These are phyloP conservation scores for Pandemis heparana DNA, from an alignment of 2,888 invertebrate genomes.

Conservation along the genomic window DNA sequence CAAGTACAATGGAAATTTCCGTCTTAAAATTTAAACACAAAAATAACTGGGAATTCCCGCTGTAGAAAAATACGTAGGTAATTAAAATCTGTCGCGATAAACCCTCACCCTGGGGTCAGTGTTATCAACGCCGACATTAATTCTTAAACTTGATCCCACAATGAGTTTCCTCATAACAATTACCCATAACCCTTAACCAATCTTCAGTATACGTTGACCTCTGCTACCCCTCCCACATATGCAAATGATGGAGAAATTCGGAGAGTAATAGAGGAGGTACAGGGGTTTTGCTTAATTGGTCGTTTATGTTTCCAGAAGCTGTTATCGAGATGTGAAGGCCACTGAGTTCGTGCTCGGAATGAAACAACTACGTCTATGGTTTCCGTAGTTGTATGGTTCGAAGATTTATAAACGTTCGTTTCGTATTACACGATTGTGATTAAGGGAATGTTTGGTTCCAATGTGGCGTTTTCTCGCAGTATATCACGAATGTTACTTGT, in stretches of 20 bases:
- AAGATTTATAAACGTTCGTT: constrained; percentile 13
- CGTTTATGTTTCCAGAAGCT: constrained; percentile 52
- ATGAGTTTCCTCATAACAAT: constrained; percentile 37
- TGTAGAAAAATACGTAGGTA: neutral
- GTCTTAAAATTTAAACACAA: neutral
- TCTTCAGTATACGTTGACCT: constrained; percentile 34
- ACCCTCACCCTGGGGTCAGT: constrained; percentile 15
- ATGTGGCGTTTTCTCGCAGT: neutral
- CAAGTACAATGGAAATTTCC: too few species aligned
- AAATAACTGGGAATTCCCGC: neutral
- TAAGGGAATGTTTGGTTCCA: neutral
- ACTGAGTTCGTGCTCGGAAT: constrained; percentile 63
- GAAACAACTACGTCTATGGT: constrained; percentile 51
- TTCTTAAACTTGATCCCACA: constrained; percentile 38
- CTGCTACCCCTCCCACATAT: neutral
- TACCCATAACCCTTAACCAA: constrained; percentile 34
- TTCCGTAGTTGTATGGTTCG: constrained; percentile 4
- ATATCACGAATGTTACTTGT: neutral
- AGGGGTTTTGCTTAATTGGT: constrained; percentile 47
- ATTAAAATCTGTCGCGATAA: constrained; percentile 30
- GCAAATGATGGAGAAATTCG: constrained; percentile 16
- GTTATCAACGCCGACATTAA: constrained; percentile 30
- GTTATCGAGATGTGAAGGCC: constrained; percentile 63
- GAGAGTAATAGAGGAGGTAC: constrained; percentile 22
- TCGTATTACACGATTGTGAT: constrained; percentile 2